Percentiles rank a stretch among this genome's conserved stretches.
Conservation (phyloP, 1,140 invertebrate genomes). For the Drosophila melanica region DNA sequence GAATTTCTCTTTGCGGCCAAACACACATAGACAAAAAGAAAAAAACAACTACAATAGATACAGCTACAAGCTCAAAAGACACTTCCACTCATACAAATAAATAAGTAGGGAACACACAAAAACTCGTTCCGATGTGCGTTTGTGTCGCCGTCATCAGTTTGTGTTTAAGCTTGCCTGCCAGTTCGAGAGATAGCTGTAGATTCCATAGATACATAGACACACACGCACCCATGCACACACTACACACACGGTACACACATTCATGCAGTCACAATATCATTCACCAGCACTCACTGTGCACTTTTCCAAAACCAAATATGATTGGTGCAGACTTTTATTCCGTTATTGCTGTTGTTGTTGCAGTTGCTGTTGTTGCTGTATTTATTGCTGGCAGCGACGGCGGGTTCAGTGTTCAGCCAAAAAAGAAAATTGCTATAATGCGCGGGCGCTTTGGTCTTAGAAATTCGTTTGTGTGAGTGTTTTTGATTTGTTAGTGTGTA, state of each 20-base stretch:
- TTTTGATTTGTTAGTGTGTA: conserved; percentile 40
- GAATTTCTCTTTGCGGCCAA: conserved; percentile 70
- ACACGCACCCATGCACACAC: conserved; percentile 8
- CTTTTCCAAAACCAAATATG: conserved; percentile 75
- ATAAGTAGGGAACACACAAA: conserved; percentile 35
- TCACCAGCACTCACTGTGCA: conserved; percentile 71
- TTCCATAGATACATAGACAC: conserved; percentile 51
- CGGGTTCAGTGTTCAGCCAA: conserved; percentile 49
- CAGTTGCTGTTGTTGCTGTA: background rate
- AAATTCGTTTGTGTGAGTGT: conserved; percentile 53
- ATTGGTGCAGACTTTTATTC: conserved; percentile 48
- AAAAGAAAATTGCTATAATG: conserved; percentile 54
- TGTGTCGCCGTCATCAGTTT: conserved; percentile 52
- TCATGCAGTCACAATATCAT: conserved; percentile 13
- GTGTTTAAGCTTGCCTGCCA: conserved; percentile 64
- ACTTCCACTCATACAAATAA: conserved; percentile 26
- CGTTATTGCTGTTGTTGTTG: conserved; percentile 28
- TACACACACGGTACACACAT: conserved; percentile 9
- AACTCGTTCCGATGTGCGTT: conserved; percentile 66
- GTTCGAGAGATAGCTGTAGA: conserved; percentile 69
- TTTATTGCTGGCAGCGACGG: conserved; percentile 25
- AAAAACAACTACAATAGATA: conserved; percentile 52
- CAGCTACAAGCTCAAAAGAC: conserved; percentile 13
- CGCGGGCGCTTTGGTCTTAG: conserved; percentile 53
- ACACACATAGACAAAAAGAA: background rate